These are phyloP conservation scores for Dasypogon diadema DNA, from an alignment of 2,888 invertebrate species.

Conservation along the genomic window DNA sequence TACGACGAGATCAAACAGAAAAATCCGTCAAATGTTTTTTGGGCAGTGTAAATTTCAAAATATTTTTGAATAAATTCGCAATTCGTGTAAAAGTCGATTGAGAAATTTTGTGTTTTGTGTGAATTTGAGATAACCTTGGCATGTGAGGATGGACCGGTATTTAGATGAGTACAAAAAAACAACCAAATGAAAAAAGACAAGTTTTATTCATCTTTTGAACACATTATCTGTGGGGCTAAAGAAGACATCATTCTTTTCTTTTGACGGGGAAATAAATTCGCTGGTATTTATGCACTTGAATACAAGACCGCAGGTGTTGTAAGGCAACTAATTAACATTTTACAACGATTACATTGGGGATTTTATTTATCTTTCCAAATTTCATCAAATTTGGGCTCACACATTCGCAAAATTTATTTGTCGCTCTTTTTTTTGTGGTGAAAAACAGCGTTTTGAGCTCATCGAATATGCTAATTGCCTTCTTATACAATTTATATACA, in stretches of 20 bases:
- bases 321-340: no score
- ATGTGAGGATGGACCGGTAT: background rate
- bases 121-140: background rate
- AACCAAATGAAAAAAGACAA: no score
- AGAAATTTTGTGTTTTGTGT: background rate
- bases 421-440: background rate
- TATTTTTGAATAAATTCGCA: background rate
- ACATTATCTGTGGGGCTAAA: no score
- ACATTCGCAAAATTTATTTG: background rate
- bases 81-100: no score
- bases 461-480: constrained; percentile 9
- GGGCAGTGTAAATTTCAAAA: background rate
- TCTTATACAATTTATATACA: constrained; percentile 7
- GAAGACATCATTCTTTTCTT: no score
- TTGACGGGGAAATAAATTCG: no score
- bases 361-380: no score
- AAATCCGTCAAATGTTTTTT: background rate
- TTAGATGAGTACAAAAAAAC: background rate
- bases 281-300: no score
- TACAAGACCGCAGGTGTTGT: no score
- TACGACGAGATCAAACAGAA: background rate
- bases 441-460: background rate
- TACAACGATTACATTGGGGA: no score
- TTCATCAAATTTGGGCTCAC: background rate
- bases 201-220: no score